These are phyloP conservation scores for Nysson spinosus DNA, from an alignment of 2,888 invertebrate species.

Conservation along the genomic window DNA sequence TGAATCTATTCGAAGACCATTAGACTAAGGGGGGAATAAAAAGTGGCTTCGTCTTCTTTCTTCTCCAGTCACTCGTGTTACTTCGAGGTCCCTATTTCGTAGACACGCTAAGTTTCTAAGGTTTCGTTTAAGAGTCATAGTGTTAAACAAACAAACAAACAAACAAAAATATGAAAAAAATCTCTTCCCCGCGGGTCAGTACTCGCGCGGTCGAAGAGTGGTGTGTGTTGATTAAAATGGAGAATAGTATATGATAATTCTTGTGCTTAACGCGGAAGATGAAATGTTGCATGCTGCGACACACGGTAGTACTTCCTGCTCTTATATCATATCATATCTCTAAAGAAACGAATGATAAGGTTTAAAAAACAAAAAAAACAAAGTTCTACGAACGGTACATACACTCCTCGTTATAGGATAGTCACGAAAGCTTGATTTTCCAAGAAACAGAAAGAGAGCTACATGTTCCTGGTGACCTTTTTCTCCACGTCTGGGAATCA, in stretches of 20 bases:
- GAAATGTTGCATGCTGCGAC: slow-evolving; percentile 61
- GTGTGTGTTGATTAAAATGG: not conserved
- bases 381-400: slow-evolving; percentile 27
- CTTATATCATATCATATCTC: slow-evolving; percentile 63
- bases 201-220: slow-evolving; percentile 11
- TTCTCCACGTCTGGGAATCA: slow-evolving; percentile 58
- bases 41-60: slow-evolving; percentile 15
- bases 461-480: slow-evolving; percentile 66
- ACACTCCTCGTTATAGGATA: slow-evolving; percentile 57
- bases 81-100: slow-evolving; percentile 44
- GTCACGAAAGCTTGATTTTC: slow-evolving; percentile 58
- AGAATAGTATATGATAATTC: slow-evolving; percentile 1
- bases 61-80: slow-evolving; percentile 34
- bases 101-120: slow-evolving; percentile 43
- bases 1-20: not conserved
- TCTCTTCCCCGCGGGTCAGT: too few species aligned
- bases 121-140: slow-evolving; percentile 39
- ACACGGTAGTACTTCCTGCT: slow-evolving; percentile 62
- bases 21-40: not conserved
- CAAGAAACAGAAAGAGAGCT: slow-evolving; percentile 46
- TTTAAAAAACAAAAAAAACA: slow-evolving; percentile 19
- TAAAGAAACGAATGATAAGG: slow-evolving; percentile 44
- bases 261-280: slow-evolving; percentile 33
- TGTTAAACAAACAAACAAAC: too few species aligned
- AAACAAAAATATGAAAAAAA: too few species aligned